Percentiles rank a stretch among this genome's conserved stretches.
Conservation (phyloP, 2,888 invertebrate species). For the Ectemnius lituratus region DNA sequence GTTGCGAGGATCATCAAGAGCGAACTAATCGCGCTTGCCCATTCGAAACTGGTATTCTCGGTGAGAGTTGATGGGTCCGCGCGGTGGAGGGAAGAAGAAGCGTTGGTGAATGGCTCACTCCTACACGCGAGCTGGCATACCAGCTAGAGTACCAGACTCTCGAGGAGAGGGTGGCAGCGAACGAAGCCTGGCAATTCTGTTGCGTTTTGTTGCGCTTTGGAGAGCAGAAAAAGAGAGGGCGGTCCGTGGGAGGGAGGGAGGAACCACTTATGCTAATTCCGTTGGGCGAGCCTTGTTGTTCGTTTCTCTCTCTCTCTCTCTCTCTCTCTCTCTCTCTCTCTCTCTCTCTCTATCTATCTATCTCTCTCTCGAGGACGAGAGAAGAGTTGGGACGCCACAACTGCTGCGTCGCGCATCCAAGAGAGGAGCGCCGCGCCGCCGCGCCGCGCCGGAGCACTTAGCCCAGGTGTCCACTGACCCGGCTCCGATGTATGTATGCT, state of each 20-base stretch:
- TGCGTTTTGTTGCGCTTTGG: slow-evolving; percentile 10
- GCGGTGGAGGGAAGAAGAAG: no score
- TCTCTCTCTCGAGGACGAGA: slow-evolving; percentile 3
- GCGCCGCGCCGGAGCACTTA: slow-evolving; percentile 55
- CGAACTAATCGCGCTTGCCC: slow-evolving; percentile 1
- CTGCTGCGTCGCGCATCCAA: slow-evolving; percentile 26
- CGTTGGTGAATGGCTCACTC: neutral
- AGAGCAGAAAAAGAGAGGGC: slow-evolving; percentile 1
- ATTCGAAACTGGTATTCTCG: neutral
- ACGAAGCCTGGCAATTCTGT: neutral
- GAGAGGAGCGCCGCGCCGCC: slow-evolving; percentile 19
- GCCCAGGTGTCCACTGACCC: slow-evolving; percentile 61
- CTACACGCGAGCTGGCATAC: neutral
- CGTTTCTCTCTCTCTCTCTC: no score
- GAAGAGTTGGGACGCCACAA: slow-evolving; percentile 23
- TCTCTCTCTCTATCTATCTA: no score
- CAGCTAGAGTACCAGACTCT: neutral
- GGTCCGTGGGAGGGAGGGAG: slow-evolving; percentile 3
- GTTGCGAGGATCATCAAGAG: neutral
- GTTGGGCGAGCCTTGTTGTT: slow-evolving; percentile 34
- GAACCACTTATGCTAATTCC: slow-evolving; percentile 64
- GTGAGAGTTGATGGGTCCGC: neutral
- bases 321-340: no score
- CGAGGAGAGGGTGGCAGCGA: neutral
- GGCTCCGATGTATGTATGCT: slow-evolving; percentile 13